Evolutionary conservation across 2,888 invertebrate genomes (phyloP), one percentile per base, ranked within the genome.

Genomic region (Eupeodes latifasciatus): DNA sequence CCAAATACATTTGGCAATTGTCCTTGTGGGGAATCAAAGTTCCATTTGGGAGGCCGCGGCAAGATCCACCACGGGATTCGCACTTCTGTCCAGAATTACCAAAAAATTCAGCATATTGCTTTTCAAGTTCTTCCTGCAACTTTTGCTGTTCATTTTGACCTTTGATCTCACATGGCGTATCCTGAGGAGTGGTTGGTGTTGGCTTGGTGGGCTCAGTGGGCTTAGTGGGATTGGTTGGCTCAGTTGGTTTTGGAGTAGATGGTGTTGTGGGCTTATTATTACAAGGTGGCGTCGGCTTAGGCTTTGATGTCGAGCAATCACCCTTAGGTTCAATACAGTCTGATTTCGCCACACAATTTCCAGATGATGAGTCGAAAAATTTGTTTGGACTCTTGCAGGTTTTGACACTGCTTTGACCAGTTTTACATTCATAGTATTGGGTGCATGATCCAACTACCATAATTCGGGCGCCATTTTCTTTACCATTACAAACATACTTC

Each of bases 401-500:
- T 59, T 71, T 89, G 34, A 91, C 67, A 4, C 82, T 14, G 14
- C 91, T 91, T 4, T 79, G 36, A 4, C 91, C 91, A 55, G 89
- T 88, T 69, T 90, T 90, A 27, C 93, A 93, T 83, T 92, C 91
- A 27, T 91, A 93, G 90, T 91, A 93, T 72, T 91, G 90, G 0
- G 91, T 91, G 71, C 93, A 93, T 76, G 92, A 92, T 16, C 93
- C 93, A 1, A 93, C 93, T 3, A 92, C 92, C 12, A 93, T 67
- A 5, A 91, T 89, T 4, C 91, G 91, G 77, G 90, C 91, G 16
- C 93, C 93, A 82, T 92, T 83, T 1, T 64, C n/a, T 72, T 92
- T 92, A 7, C 89, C 80, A 19, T 88, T 89, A 71, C 93, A 93
- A 4, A 93, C 89, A 69, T 86, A 92, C 44, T 91, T 91, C 1